Evolutionary conservation across 2,113 vertebrate species (phyloP), one percentile per base, ranked within the genome.

Genomic region (Aleadryas rufinucha): DNA sequence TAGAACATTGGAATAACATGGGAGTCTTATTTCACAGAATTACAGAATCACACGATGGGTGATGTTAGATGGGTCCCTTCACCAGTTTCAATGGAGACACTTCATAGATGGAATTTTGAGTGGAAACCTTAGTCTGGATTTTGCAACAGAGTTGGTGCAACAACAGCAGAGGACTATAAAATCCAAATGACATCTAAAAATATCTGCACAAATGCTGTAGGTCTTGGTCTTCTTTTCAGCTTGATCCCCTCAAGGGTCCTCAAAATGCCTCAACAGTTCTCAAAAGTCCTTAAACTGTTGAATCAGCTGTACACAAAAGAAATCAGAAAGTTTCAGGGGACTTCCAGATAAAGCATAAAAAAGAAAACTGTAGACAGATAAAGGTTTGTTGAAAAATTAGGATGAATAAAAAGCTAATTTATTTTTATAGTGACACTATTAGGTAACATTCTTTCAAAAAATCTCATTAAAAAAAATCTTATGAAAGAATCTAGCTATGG

Each of bases 121-220:
- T 37, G 11, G 23, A 82, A 86, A 75, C 3, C 21, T 56, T 42
- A 53, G 16, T 13, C 33, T 64, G 16, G 30, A 88, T 42, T 87
- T 50, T 26, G 9, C 15, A 10, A 23, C 26, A 57, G 8, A 21
- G 17, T 10, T 52, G 18, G 4, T 78, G 15, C 27, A 22, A 59
- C 6, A 80, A 49, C 19, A 57, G 10, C 35, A 74, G 10, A 76
- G 22, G 17, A 45, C 6, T n/a, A 33, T 6, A 39, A 71, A 74
- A 69, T 54, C 41, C 28, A 68, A 22, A 35, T n/a, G 3, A n/a
- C 16, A 13, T 53, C 28, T 49, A 39, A 63, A 80, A 50, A 23
- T 26, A 37, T 4, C 1, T 14, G 39, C 24, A 54, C 1, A 45
- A 63, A 47, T 0, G 4, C 7, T 28, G 9, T 6, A 30, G 30